Base-by-base conservation (phyloP, 2,888 invertebrate genomes). In the Calameuta pallipes region DNA sequence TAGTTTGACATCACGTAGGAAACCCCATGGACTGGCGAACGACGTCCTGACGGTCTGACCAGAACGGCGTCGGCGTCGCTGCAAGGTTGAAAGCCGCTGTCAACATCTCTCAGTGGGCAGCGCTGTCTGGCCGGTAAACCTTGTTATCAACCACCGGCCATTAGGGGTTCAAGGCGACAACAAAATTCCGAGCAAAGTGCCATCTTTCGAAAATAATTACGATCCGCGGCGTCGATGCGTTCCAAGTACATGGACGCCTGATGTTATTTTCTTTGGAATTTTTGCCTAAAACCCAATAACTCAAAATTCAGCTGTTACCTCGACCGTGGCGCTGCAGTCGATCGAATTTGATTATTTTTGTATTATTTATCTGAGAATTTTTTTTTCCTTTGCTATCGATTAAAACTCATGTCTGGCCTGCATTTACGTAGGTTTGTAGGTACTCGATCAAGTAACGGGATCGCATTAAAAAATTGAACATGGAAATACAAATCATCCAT, bases 61-160 rank as follows among this genome's bases (percentile, higher is more conserved):
- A 73, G 30, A 71, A 79, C 78, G 80, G 80, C 80, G 77, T 82
- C 82, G 83, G 83, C 81, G 82, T 41, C 15, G 41, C 6, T 73
- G 86, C 81, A 85, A 89, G 88, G 90, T 91, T 91, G 90, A 91
- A 91, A 91, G 91, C 91, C 90, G 89, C 90, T 91, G 91, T 91
- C 91, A 91, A 90, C 90, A 89, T 90, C 91, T 90, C 91, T 91
- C 91, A 91, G 88, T 88, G 90, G 87, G 86, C 90, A 87, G 86
- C 88, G 87, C 84, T 90, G 88, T 89, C 89, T 88, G 87, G 87
- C 85, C 83, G 30, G 88, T 86, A 91, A 91, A 91, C 89, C 90
- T 91, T 85, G 91, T 91, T 91, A 91, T 89, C 90, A 91, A 91
- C 91, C 91, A 86, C 91, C 87, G 90, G 88, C 91, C 91, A 91